Percentiles rank a stretch among this genome's conserved stretches.
These are phyloP conservation scores for Drosophila azteca DNA, from an alignment of 1,140 invertebrate species.

Conservation along the genomic window DNA sequence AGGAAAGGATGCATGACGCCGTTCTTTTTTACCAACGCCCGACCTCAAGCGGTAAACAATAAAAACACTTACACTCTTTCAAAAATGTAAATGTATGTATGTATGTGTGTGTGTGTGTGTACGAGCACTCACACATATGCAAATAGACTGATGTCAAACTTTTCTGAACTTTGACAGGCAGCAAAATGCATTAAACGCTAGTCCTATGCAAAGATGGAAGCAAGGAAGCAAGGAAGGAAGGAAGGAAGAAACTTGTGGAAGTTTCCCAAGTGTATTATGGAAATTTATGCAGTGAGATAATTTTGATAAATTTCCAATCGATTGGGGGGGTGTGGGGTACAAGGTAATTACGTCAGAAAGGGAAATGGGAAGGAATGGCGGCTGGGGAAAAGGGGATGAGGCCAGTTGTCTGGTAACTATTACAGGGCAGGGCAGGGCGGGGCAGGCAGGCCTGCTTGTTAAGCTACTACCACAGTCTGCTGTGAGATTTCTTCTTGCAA, in stretches of 20 bases:
- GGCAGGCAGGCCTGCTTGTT: no score
- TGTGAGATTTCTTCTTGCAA: no score
- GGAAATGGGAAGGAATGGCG: no score
- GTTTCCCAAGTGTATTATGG: conserved; percentile 11
- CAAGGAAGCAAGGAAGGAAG: neutral
- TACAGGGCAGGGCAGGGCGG: no score
- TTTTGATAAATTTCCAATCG: no score
- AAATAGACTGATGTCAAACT: conserved; percentile 31
- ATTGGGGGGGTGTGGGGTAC: no score
- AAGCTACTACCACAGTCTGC: no score
- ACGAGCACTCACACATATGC: neutral
- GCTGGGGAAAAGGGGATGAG: no score
- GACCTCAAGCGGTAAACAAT: conserved; percentile 54
- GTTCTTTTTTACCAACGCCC: conserved; percentile 18
- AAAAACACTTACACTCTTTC: conserved; percentile 11
- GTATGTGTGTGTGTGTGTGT: neutral
- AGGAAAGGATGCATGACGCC: conserved; percentile 16
- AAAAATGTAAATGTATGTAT: neutral
- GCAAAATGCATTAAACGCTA: conserved; percentile 52
- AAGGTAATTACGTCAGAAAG: no score
- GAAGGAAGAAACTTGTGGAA: neutral
- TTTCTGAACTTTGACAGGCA: conserved; percentile 27
- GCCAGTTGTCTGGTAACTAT: no score
- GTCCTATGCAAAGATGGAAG: conserved; percentile 1
- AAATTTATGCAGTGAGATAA: conserved; percentile 3